Base-by-base conservation (phyloP, 2,797 vertebrate genomes). In the Myiotriccus ornatus region DNA sequence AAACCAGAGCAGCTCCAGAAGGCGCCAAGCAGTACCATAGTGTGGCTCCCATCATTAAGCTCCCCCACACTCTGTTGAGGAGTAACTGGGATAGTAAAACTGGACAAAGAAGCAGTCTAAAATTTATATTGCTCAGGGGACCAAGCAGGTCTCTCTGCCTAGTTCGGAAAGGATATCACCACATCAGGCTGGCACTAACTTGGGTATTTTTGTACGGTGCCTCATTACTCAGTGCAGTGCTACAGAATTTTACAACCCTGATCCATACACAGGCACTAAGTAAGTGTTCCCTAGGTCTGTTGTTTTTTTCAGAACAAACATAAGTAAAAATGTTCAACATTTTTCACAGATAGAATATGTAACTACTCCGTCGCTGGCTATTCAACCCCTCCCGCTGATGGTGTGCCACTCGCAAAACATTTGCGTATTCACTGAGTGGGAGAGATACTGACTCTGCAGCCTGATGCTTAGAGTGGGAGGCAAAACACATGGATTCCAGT, bases 381-480 rank as follows among this genome's bases (percentile, higher is more conserved):
- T 67, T 76, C 55, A 84, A 64, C 11, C 47, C 28, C 50, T 84
- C 65, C 60, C 74, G 56, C 32, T 87, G 67, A 84, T 24, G 34
- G 55, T 41, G 44, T 52, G 39, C 84, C 64, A 44, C 89, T 93
- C 2, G 4, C 53, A 80, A 84, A 93, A 75, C 55, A 65, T 69
- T 64, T 84, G 70, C 6, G 3, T 49, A 43, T 77, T 92, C 60
- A 63, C 56, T 80, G 89, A 85, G 91, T 87, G 84, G 82, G 91
- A 94, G 82, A 84, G 84, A 83, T 25, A 74, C 77, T 71, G 75
- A 89, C 84, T 95, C 85, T 56, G 53, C 24, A 92, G 91, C 89
- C 79, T 91, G 71, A 89, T 91, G 78, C 84, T 77, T 32, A 64
- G 75, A 94, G 93, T 87, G 87, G 95, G 95, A 94, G 89, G 93